Percentiles rank a stretch among this genome's conserved stretches.
phyloP scores from a whole-genome alignment of 2,888 invertebrate genomes.

The Pollenia amentaria region DNA sequence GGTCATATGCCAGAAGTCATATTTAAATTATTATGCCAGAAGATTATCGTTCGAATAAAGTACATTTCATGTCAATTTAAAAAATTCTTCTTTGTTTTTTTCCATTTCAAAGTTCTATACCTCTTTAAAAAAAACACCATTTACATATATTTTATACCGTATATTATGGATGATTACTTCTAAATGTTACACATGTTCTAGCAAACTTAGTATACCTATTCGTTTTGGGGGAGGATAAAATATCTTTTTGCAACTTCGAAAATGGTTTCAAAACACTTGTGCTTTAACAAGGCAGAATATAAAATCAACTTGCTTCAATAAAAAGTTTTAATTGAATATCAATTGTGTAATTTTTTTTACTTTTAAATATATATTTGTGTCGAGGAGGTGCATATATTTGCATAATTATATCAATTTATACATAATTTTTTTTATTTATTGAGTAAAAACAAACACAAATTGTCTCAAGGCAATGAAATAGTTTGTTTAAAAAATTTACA shows the following conservation, averaged over 20 bases:
- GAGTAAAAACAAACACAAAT: not conserved
- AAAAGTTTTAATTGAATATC: conserved; percentile 28
- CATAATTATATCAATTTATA: conserved; percentile 40
- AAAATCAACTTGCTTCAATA: conserved; percentile 7
- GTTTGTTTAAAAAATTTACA: not conserved
- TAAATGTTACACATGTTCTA: not conserved
- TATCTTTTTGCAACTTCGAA: conserved; percentile 9
- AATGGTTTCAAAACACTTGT: conserved; percentile 11
- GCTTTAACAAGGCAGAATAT: conserved; percentile 13
- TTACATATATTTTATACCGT: not conserved
- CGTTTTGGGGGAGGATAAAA: conserved; percentile 4
- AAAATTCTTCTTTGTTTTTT: too few relatives aligned
- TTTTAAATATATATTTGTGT: conserved; percentile 10
- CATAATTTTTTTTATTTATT: conserved; percentile 22
- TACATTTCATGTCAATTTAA: too few relatives aligned
- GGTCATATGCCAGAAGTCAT: too few relatives aligned
- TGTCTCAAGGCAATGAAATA: conserved; percentile 11
- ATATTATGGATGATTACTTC: not conserved
- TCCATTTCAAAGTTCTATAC: too few relatives aligned
- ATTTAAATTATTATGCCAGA: too few relatives aligned
- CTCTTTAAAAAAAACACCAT: too few relatives aligned
- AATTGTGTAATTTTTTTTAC: conserved; percentile 15
- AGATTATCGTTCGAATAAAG: too few relatives aligned
- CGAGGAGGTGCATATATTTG: conserved; percentile 56
- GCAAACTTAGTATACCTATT: not conserved